Base-by-base conservation (phyloP, 1,140 invertebrate genomes). In the Calycopis cecrops region DNA sequence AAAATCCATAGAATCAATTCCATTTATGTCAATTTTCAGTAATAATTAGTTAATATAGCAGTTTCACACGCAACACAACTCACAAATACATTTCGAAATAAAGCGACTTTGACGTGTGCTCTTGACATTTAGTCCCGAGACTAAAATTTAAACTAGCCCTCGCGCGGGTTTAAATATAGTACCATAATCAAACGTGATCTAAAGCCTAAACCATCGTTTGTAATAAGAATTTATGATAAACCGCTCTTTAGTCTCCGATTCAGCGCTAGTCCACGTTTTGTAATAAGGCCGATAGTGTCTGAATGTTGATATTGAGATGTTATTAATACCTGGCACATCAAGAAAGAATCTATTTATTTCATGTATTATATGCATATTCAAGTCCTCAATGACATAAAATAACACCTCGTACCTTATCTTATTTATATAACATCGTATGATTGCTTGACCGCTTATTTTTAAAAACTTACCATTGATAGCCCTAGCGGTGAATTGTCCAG, bases 241-340 rank as follows among this genome's bases (percentile, higher is more conserved):
- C 6, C 21, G 6, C 6, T 28, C 21, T 28, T 2, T 28, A 28
- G 21, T 28, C 21, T 28, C 21, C 21, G 21, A 28, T 3, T 28
- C 6, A 28, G 21, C 21, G 21, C 21, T 48, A 21, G 17, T 18
- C 47, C 47, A n/a, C 21, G 47, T 48, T 48, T 48, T 48, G 47
- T 17, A 48, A 48, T 48, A 48, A 48, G 47, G n/a, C 47, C 11
- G 47, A 48, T n/a, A n/a, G n/a, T n/a, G n/a, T n/a, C n/a, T n/a
- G n/a, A n/a, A n/a, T n/a, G n/a, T n/a, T n/a, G n/a, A n/a, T n/a
- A n/a, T n/a, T n/a, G n/a, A n/a, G n/a, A n/a, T n/a, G n/a, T n/a
- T n/a, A n/a, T n/a, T n/a, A n/a, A n/a, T n/a, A n/a, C n/a, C n/a
- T n/a, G n/a, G n/a, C n/a, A n/a, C n/a, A n/a, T n/a, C n/a, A n/a